Percentiles rank a stretch among this genome's conserved stretches.
Conservation (phyloP, 1,140 invertebrate species). For the Eumaeus atala region DNA sequence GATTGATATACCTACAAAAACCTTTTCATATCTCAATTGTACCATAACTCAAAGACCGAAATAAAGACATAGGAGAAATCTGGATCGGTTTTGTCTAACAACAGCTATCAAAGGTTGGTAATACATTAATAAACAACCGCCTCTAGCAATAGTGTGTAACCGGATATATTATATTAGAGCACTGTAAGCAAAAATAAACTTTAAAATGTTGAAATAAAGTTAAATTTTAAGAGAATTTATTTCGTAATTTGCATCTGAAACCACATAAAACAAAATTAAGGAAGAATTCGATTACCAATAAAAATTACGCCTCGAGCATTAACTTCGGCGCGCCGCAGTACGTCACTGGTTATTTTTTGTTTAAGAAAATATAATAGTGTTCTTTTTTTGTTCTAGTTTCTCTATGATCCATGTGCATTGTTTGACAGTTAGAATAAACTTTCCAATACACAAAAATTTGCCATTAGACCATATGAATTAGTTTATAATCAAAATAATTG, state of each 20-base stretch:
- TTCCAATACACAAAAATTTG: too few relatives aligned
- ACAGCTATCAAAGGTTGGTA: slow-evolving; percentile 44
- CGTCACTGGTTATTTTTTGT: background rate
- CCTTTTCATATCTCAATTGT: slow-evolving; percentile 38
- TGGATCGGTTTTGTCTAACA: slow-evolving; percentile 48
- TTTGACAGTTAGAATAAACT: too few relatives aligned
- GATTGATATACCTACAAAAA: slow-evolving; percentile 17
- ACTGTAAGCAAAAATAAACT: slow-evolving; percentile 21
- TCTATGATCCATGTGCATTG: too few relatives aligned
- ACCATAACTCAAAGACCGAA: slow-evolving; percentile 47
- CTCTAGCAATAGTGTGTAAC: slow-evolving; percentile 45
- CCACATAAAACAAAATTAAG: slow-evolving; percentile 62
- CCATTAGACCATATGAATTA: too few relatives aligned
- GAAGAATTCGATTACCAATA: slow-evolving; percentile 54
- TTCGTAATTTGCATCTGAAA: slow-evolving; percentile 54
- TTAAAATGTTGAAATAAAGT: slow-evolving; percentile 19
- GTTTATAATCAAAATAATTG: too few relatives aligned
- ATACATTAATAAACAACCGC: slow-evolving; percentile 58
- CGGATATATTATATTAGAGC: slow-evolving; percentile 42
- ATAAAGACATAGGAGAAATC: slow-evolving; percentile 48
- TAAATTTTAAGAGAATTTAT: slow-evolving; percentile 15
- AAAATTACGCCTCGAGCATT: slow-evolving; percentile 45
- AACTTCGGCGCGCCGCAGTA: background rate
- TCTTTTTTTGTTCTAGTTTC: background rate
- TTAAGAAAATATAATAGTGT: slow-evolving; percentile 13